Base-by-base conservation (phyloP, 2,888 invertebrate genomes). In the Idaea dimidiata region DNA sequence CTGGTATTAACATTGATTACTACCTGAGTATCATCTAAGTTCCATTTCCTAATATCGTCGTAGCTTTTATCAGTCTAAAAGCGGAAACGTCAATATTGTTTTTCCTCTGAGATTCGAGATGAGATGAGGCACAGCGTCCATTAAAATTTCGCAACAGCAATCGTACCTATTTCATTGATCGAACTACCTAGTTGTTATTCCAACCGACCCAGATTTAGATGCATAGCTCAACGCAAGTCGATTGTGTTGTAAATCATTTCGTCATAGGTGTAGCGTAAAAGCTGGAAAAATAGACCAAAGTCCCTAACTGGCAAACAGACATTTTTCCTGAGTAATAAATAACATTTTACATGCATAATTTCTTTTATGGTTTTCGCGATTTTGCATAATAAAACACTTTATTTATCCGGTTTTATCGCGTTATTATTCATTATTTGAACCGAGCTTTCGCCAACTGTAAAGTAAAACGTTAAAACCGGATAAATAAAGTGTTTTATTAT, bases 141-240 rank as follows among this genome's bases (percentile, higher is more conserved):
- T 79, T 77, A 76, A 73, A 74, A 77, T 78, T 81, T 77, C 73
- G 74, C 78, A 81, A 79, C 62, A 65, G 18, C 65, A 65, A 65
- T 73, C 24, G 24, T 24, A 24, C 64, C 68, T 65, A 72, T 70
- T 75, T 74, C 76, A 77, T 75, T 67, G 78, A 75, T 61, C 72
- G 66, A 55, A 58, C 65, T 63, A 69, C 70, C 56, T 8, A 18
- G 66, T 61, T 59, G 67, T 63, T 65, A 65, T 67, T 72, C 73
- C 65, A 70, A 66, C 65, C 60, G 62, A 64, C 74, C 69, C 75
- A 59, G 71, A 78, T 71, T 76, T 81, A 81, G 80, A 79, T 62
- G 62, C 62, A 68, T 79, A 78, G 72, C 69, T 65, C 72, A 78
- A 80, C 70, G 65, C 70, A 71, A 73, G 75, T 70, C 65, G 70